These are phyloP conservation scores for Misgurnus anguillicaudatus DNA, from an alignment of 2,113 vertebrate genomes.

Conservation along the genomic window DNA sequence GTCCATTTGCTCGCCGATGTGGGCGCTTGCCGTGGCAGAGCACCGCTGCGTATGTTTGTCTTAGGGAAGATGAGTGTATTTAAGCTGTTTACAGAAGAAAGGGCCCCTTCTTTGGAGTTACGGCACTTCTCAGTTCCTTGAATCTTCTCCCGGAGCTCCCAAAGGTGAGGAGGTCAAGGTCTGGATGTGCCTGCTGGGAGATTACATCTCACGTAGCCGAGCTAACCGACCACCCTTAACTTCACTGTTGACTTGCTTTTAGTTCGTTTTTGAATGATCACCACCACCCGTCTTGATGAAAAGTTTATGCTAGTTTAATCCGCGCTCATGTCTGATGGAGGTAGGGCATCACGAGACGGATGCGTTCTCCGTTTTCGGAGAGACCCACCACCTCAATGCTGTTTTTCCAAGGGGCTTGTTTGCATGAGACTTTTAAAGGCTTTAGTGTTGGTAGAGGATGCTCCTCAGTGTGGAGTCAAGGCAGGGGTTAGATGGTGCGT, in stretches of 20 bases:
- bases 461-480: constrained; percentile 4
- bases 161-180: constrained; percentile 72
- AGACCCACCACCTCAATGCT: too few species aligned
- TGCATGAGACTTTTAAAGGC: constrained; percentile 70
- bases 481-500: constrained; percentile 32
- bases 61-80: constrained; percentile 68
- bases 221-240: constrained; percentile 25
- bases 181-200: constrained; percentile 61
- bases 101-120: constrained; percentile 52
- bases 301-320: constrained; percentile 22
- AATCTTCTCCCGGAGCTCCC: constrained; percentile 52
- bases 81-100: constrained; percentile 69
- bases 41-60: constrained; percentile 61
- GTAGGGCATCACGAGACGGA: background rate
- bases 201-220: constrained; percentile 37
- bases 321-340: background rate
- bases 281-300: background rate
- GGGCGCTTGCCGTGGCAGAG: constrained; percentile 42
- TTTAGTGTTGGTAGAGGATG: constrained; percentile 60
- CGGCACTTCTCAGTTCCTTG: constrained; percentile 27
- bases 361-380: background rate
- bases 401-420: constrained; percentile 57
- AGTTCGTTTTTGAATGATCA: constrained; percentile 31
- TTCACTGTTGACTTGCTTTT: background rate
- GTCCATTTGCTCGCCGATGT: constrained; percentile 60